Conservation (phyloP, 2,113 vertebrate genomes). For the Charadrius vociferus region DNA sequence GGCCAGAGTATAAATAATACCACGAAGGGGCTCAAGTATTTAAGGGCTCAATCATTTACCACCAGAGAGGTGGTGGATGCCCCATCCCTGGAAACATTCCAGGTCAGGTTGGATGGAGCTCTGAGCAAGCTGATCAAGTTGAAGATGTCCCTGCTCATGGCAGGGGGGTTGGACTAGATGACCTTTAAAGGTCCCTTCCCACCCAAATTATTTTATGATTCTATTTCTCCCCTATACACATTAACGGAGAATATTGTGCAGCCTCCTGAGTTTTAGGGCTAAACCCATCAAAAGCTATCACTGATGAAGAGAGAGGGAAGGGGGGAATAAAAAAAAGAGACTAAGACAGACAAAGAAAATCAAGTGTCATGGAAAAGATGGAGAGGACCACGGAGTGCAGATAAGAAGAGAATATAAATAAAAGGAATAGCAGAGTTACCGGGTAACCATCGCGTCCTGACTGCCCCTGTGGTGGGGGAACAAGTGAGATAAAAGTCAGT, state of each 20-base stretch:
- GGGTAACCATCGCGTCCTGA: conserved; percentile 97
- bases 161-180: not conserved
- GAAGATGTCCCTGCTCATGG: not conserved
- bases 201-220: not conserved
- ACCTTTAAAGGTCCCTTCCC: not conserved
- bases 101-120: not conserved
- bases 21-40: not conserved
- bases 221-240: not conserved
- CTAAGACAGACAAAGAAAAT: not conserved
- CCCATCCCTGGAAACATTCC: not conserved
- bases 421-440: conserved; percentile 85
- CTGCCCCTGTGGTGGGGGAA: conserved; percentile 91
- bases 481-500: conserved; percentile 76
- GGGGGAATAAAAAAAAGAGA: not conserved
- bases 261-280: not conserved
- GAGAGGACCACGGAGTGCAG: not conserved
- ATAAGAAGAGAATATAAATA: conserved; percentile 28
- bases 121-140: not conserved
- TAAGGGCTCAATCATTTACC: not conserved
- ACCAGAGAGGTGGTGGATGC: not conserved
- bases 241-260: not conserved
- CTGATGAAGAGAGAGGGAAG: not conserved
- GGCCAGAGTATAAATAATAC: not conserved
- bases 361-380: not conserved
- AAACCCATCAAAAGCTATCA: not conserved